Evolutionary conservation across 2,888 invertebrate species (phyloP).

Genomic region (Chymomyza caudatula): DNA sequence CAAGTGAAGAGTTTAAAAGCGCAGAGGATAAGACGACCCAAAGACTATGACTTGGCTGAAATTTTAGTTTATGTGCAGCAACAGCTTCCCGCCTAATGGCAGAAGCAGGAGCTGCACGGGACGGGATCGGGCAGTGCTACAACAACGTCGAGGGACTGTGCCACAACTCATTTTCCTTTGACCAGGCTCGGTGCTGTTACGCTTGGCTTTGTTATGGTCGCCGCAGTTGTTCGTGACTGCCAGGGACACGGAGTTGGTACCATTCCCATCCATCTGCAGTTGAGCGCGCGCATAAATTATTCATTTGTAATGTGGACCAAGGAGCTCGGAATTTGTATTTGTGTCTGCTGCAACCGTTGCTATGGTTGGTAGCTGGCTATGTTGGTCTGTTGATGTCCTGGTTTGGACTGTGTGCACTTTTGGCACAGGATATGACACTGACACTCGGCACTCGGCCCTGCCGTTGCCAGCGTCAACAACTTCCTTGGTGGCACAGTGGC

Average conservation of each 20-base stretch:
- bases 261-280: conserved; percentile 60
- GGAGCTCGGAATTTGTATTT: conserved; percentile 29
- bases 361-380: not conserved
- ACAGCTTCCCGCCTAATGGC: conserved; percentile 35
- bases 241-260: conserved; percentile 28
- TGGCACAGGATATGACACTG: conserved; percentile 72
- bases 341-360: conserved; percentile 3
- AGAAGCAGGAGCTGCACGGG: too few relatives aligned
- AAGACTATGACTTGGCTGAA: not conserved
- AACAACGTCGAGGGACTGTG: conserved; percentile 22
- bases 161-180: conserved; percentile 70
- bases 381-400: not conserved
- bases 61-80: conserved; percentile 52
- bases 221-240: conserved; percentile 28
- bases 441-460: conserved; percentile 59
- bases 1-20: not conserved
- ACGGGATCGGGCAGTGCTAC: not conserved
- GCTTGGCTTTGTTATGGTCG: conserved; percentile 1
- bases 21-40: conserved; percentile 21
- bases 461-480: conserved; percentile 63
- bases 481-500: conserved; percentile 51
- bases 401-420: conserved; percentile 58
- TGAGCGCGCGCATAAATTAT: conserved; percentile 67
- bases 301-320: conserved; percentile 71
- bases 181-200: conserved; percentile 42